These are phyloP conservation scores for Eidolon dupreanum DNA, from an alignment of 2,797 vertebrate genomes.

Conservation along the genomic window DNA sequence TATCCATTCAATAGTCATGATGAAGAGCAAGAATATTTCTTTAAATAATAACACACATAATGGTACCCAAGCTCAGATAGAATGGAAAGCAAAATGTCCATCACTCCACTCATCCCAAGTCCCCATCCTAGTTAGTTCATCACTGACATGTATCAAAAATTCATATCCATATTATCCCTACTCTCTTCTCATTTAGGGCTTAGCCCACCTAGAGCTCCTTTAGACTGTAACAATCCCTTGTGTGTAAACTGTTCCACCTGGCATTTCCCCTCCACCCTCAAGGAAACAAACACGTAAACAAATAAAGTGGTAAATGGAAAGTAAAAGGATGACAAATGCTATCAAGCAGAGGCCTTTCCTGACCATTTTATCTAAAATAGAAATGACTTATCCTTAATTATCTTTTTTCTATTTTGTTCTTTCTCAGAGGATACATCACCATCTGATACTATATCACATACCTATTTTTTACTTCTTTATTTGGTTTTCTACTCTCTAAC, in stretches of 20 bases:
- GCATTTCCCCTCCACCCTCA: not conserved
- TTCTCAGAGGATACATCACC: not conserved
- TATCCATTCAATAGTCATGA: constrained; percentile 43
- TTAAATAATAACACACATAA: constrained; percentile 25
- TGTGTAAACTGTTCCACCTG: constrained; percentile 26
- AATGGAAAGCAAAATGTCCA: not conserved
- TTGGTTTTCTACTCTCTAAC: not conserved
- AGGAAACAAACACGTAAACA: constrained; percentile 22
- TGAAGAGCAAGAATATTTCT: constrained; percentile 35
- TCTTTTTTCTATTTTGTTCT: constrained; percentile 24
- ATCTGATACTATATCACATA: not conserved
- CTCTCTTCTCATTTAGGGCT: constrained; percentile 10
- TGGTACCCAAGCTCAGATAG: not conserved
- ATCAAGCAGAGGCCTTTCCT: constrained; percentile 4
- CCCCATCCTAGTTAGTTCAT: not conserved
- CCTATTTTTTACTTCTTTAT: constrained; percentile 5
- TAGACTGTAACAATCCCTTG: not conserved
- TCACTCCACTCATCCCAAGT: not conserved
- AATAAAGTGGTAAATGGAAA: not conserved
- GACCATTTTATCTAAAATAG: constrained; percentile 10
- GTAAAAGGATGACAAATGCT: constrained; percentile 6
- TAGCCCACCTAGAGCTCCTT: not conserved
- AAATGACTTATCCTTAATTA: constrained; percentile 30
- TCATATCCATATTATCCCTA: not conserved
- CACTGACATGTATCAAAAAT: not conserved